A percentile compares a stretch with the other conserved stretches of the same genome.
phyloP scores from a whole-genome alignment of 2,113 vertebrate species.

The Lophochroa leadbeateri region DNA sequence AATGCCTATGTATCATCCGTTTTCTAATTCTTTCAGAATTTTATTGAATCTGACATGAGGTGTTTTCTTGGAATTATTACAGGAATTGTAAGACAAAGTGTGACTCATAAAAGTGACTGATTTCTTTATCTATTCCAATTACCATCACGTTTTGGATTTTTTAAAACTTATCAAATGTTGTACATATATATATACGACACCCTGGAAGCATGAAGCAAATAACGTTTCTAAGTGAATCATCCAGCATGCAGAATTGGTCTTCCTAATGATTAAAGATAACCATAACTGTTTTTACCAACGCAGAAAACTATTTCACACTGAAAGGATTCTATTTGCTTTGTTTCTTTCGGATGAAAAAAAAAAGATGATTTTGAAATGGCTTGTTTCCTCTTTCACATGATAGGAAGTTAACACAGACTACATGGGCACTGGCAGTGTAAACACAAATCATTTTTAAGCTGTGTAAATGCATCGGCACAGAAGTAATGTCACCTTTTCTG shows the following conservation, averaged over 20 bases:
- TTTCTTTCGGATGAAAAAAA: background rate
- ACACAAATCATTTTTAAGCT: background rate
- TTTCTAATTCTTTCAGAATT: background rate
- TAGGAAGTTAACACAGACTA: background rate
- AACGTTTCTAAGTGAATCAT: background rate
- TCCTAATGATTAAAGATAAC: background rate
- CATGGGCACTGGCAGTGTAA: background rate
- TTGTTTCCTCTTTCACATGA: background rate
- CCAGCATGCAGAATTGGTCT: background rate
- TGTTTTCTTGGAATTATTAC: background rate
- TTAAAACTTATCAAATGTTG: background rate
- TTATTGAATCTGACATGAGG: background rate
- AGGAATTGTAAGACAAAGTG: background rate
- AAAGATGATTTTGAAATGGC: background rate
- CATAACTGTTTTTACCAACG: background rate
- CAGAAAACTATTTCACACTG: background rate
- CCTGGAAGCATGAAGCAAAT: background rate
- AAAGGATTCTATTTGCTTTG: background rate
- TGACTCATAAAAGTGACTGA: background rate
- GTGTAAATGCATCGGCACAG: background rate
- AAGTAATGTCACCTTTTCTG: background rate
- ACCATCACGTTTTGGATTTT: background rate
- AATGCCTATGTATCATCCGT: background rate
- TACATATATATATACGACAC: accelerated
- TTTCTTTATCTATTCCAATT: background rate